phyloP scores from a whole-genome alignment of 2,113 vertebrate species.

The Ptilorrhoa leucosticta region DNA sequence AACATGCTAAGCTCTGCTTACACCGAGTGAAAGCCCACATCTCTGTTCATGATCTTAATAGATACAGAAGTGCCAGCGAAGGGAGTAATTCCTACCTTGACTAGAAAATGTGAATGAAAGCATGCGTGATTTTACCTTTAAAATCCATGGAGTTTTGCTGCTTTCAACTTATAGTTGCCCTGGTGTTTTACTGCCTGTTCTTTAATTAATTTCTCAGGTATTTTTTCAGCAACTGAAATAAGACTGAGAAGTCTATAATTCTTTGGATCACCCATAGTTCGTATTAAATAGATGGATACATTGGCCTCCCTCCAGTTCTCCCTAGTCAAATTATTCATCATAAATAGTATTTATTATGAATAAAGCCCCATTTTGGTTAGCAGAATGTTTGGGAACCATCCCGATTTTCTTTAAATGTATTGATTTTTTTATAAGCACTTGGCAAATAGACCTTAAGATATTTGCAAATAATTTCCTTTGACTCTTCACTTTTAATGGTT shows the following conservation, averaged over 20 bases:
- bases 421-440: neutral
- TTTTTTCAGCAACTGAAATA: slow-evolving; percentile 21
- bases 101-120: neutral
- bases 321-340: slow-evolving; percentile 41
- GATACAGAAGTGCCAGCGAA: neutral
- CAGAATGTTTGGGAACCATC: slow-evolving; percentile 8
- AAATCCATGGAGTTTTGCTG: neutral
- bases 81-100: neutral
- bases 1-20: neutral
- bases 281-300: slow-evolving; percentile 52
- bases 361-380: slow-evolving; percentile 35
- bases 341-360: slow-evolving; percentile 39
- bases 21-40: neutral
- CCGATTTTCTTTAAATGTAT: slow-evolving; percentile 23
- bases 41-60: neutral
- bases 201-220: slow-evolving; percentile 22
- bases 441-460: neutral
- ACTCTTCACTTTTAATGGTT: neutral
- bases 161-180: neutral
- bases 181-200: neutral
- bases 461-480: slow-evolving; percentile 22
- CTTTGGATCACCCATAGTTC: slow-evolving; percentile 17
- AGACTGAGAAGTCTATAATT: neutral
- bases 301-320: slow-evolving; percentile 47
- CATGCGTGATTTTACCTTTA: neutral